A percentile compares a stretch with the other conserved stretches of the same genome.
Evolutionary conservation across 2,113 vertebrate species (phyloP).

Genomic region (Urocitellus parryii): DNA sequence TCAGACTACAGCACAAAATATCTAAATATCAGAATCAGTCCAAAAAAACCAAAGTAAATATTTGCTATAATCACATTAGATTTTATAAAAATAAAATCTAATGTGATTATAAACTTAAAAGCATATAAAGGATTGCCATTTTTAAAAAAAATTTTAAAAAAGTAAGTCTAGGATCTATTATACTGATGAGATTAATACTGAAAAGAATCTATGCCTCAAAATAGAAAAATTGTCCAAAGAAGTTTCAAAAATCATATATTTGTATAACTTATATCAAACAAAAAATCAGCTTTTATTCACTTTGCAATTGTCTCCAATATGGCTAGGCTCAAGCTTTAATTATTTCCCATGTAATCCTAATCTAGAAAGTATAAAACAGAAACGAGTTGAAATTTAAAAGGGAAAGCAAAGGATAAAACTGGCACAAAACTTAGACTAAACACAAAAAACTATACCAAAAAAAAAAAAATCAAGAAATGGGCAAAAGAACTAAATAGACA

Average conservation of each 20-base stretch:
- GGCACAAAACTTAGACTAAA: slow-evolving; percentile 38
- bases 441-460: no score
- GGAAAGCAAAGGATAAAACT: slow-evolving; percentile 47
- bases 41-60: neutral
- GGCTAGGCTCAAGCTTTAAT: neutral
- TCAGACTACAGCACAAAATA: neutral
- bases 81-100: neutral
- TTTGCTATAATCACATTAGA: slow-evolving; percentile 1
- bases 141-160: neutral
- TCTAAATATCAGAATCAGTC: neutral
- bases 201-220: slow-evolving; percentile 36
- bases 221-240: slow-evolving; percentile 10
- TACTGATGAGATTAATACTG: neutral
- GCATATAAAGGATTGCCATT: neutral
- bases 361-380: slow-evolving; percentile 31
- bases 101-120: no score
- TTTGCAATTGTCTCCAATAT: slow-evolving; percentile 47
- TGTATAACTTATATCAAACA: slow-evolving; percentile 20
- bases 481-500: no score
- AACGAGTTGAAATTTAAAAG: slow-evolving; percentile 35
- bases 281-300: slow-evolving; percentile 44
- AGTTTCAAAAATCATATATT: neutral
- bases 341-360: slow-evolving; percentile 22
- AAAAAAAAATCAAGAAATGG: no score
- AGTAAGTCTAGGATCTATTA: neutral